Conservation (phyloP, 30 jellyfish, hydroid and myxozoan species). For the Aurelia aurita region DNA sequence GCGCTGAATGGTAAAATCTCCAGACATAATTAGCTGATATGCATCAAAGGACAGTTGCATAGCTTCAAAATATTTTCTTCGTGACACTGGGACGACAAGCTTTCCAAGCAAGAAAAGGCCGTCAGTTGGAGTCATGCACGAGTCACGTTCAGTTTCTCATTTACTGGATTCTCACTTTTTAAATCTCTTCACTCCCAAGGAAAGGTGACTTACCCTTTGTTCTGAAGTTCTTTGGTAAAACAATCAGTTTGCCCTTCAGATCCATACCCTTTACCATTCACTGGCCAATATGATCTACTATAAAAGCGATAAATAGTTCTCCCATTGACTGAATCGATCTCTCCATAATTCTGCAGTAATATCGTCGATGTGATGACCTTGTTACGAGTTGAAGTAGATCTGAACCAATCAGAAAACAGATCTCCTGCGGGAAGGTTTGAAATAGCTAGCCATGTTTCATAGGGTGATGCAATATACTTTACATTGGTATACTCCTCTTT, state of each 20-base stretch:
- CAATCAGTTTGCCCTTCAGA: conserved; percentile 82
- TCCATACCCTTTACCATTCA: conserved; percentile 82
- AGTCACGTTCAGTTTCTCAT: no score
- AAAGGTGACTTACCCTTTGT: conserved; percentile 68
- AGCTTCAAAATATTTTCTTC: no score
- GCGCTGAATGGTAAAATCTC: no score
- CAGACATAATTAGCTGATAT: no score
- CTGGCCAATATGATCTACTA: conserved; percentile 74
- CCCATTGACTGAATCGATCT: conserved; percentile 71
- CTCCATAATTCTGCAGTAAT: conserved; percentile 64
- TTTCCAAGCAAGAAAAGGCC: no score
- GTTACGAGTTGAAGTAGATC: conserved; percentile 67
- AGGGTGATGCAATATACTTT: conserved; percentile 74
- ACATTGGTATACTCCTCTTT: conserved; percentile 53
- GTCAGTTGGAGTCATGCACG: no score
- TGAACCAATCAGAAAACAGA: conserved; percentile 82
- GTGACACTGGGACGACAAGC: no score
- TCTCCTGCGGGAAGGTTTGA: conserved; percentile 73
- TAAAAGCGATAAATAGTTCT: conserved; percentile 59
- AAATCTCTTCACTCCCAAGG: no score
- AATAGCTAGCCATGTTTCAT: conserved; percentile 89
- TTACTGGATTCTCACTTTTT: no score
- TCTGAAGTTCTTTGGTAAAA: conserved; percentile 51
- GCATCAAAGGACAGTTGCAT: no score
- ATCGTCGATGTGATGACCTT: conserved; percentile 37